Evolutionary conservation across 2,888 invertebrate genomes (phyloP).

Genomic region (Folsomia candida): DNA sequence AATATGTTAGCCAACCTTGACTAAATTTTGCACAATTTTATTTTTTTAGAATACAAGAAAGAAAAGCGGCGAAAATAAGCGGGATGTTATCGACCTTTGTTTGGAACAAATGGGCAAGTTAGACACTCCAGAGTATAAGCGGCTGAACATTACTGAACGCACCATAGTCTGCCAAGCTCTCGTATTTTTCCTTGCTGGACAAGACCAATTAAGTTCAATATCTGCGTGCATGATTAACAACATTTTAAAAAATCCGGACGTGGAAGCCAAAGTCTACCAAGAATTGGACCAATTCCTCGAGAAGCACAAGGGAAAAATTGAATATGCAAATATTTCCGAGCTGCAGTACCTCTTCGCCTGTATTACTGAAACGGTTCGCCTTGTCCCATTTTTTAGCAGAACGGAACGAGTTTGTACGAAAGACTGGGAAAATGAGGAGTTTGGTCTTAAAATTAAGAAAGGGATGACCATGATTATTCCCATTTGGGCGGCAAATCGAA

Average conservation of each 20-base stretch:
- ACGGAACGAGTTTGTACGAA: constrained; percentile 44
- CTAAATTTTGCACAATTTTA: no score
- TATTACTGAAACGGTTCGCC: constrained; percentile 37
- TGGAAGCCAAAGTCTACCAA: constrained; percentile 28
- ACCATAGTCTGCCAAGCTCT: constrained; percentile 39
- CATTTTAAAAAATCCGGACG: constrained; percentile 31
- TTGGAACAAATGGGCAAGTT: constrained; percentile 27
- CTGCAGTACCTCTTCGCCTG: constrained; percentile 40
- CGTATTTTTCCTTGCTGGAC: constrained; percentile 42
- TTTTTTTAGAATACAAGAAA: no score
- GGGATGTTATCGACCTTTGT: constrained; percentile 31
- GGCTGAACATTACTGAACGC: constrained; percentile 30
- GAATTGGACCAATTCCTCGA: constrained; percentile 41
- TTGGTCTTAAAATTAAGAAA: constrained; percentile 32
- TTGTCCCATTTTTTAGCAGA: constrained; percentile 41
- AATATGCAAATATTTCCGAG: constrained; percentile 40
- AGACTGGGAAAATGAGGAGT: constrained; percentile 38
- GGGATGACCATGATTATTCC: constrained; percentile 38
- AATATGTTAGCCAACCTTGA: no score
- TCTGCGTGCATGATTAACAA: constrained; percentile 29
- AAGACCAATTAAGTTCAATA: constrained; percentile 42
- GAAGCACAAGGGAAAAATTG: constrained; percentile 36
- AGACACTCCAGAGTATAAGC: constrained; percentile 40
- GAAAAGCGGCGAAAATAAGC: constrained; percentile 18
- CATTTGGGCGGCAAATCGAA: constrained; percentile 37